A percentile compares a stretch with the other conserved stretches of the same genome.
phyloP scores from a whole-genome alignment of 1,140 invertebrate species.

The Drosophila tropicalis region DNA sequence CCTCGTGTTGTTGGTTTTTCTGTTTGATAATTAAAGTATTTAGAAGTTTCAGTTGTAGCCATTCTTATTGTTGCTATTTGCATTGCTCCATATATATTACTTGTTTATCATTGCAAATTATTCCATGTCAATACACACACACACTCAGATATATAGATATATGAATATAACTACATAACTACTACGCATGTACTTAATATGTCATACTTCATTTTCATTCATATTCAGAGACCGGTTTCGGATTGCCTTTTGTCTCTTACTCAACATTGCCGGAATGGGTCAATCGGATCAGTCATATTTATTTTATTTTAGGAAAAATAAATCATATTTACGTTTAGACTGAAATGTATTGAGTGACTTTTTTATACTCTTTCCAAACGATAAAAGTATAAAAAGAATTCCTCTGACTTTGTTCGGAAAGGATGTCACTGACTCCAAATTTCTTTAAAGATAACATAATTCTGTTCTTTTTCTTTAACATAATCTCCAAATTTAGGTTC shows the following conservation, averaged over 20 bases:
- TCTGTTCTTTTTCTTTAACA: neutral
- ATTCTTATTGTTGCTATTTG: slow-evolving; percentile 40
- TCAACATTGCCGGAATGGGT: slow-evolving; percentile 17
- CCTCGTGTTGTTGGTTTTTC: slow-evolving; percentile 24
- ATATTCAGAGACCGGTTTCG: slow-evolving; percentile 42
- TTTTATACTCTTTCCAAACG: too few relatives aligned
- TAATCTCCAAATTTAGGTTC: neutral
- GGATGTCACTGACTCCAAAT: neutral
- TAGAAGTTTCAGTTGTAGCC: slow-evolving; percentile 17
- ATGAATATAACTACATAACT: slow-evolving; percentile 4
- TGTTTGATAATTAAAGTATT: slow-evolving; percentile 12
- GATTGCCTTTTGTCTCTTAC: slow-evolving; percentile 16
- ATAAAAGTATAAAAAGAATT: too few relatives aligned
- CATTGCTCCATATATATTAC: slow-evolving; percentile 35
- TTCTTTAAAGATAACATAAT: neutral
- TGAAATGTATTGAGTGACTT: too few relatives aligned
- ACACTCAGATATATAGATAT: neutral
- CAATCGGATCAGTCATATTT: slow-evolving; percentile 11
- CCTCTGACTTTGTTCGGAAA: too few relatives aligned
- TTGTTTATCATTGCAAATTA: slow-evolving; percentile 45
- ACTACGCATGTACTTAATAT: slow-evolving; percentile 20
- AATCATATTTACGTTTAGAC: neutral
- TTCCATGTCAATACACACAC: slow-evolving; percentile 51
- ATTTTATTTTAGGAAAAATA: neutral
- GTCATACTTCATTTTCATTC: slow-evolving; percentile 40